phyloP scores from a whole-genome alignment of 2,113 vertebrate genomes.

The Reinhardtius hippoglossoides region DNA sequence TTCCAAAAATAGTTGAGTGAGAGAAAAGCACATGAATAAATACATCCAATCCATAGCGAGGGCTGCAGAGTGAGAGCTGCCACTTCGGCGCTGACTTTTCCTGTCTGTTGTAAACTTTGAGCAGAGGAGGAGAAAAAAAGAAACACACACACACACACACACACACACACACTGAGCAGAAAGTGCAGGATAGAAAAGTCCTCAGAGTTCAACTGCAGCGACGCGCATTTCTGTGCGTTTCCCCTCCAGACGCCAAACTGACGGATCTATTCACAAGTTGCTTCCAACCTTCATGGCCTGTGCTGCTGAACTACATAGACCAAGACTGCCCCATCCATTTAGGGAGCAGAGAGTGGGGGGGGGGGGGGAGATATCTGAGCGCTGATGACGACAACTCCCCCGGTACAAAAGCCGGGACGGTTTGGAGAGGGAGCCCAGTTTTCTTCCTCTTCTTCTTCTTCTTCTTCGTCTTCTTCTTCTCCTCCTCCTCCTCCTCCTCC shows the following conservation, averaged over 20 bases:
- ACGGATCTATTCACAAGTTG: constrained; percentile 71
- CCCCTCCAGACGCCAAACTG: constrained; percentile 64
- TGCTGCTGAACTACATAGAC: constrained; percentile 78
- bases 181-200: constrained; percentile 36
- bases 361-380: constrained; percentile 54
- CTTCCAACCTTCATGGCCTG: constrained; percentile 79
- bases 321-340: constrained; percentile 82
- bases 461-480: too few relatives aligned
- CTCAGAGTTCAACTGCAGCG: constrained; percentile 66
- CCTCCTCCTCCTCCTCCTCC: constrained; percentile 21
- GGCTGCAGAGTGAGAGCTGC: constrained; percentile 58
- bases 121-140: constrained; percentile 24
- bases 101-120: constrained; percentile 69
- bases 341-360: constrained; percentile 55
- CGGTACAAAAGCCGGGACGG: constrained; percentile 25
- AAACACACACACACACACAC: neutral
- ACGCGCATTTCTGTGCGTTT: constrained; percentile 72
- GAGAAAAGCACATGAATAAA: constrained; percentile 80
- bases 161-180: neutral
- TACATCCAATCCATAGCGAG: constrained; percentile 82
- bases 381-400: constrained; percentile 79
- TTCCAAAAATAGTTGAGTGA: constrained; percentile 75
- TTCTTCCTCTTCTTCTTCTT: neutral
- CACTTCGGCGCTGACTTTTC: constrained; percentile 66
- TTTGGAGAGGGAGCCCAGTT: constrained; percentile 61